Conservation (phyloP, 2,888 invertebrate genomes). For the Lysandra coridon region DNA sequence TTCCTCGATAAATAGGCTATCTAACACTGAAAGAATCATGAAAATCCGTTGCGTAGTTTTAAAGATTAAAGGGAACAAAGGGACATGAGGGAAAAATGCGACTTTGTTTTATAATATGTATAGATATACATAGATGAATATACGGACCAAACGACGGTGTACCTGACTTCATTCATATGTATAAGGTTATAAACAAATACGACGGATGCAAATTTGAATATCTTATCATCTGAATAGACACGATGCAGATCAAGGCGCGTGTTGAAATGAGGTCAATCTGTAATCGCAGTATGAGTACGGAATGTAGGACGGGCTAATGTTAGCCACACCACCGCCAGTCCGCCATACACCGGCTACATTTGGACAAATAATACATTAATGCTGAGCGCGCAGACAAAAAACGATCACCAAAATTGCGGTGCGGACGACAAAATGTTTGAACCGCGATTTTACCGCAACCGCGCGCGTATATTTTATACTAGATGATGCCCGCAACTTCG, state of each 20-base stretch:
- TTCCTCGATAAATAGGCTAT: too few species aligned
- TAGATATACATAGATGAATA: too few species aligned
- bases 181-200: not conserved
- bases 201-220: constrained; percentile 25
- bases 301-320: constrained; percentile 74
- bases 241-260: constrained; percentile 34
- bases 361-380: constrained; percentile 52
- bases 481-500: too few species aligned
- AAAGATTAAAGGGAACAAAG: too few species aligned
- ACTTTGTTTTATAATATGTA: too few species aligned
- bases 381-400: constrained; percentile 28
- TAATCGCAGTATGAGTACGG: constrained; percentile 61
- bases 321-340: constrained; percentile 56
- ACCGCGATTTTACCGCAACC: not conserved
- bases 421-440: not conserved
- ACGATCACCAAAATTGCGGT: constrained; percentile 16
- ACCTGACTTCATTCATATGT: constrained; percentile 7
- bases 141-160: not conserved
- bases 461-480: not conserved
- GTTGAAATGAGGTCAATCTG: constrained; percentile 68
- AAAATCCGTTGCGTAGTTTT: too few species aligned
- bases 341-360: constrained; percentile 46
- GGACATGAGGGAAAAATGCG: too few species aligned
- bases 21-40: too few species aligned
- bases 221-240: constrained; percentile 24